Evolutionary conservation across 1,140 invertebrate genomes (phyloP).

Genomic region (Pseudomyrmex flavicornis): DNA sequence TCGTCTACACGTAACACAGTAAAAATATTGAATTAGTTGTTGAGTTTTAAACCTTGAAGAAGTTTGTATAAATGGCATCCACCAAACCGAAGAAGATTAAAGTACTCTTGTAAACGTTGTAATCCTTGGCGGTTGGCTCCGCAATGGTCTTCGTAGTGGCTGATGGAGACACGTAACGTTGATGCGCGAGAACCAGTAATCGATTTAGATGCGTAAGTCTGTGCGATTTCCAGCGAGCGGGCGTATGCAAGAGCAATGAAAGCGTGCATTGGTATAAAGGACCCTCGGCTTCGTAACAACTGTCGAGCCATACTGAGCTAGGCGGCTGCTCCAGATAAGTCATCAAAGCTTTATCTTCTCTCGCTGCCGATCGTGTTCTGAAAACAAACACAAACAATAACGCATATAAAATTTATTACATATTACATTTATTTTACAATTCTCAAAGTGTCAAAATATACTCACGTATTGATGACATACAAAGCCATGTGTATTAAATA

Average conservation of each 20-base stretch:
- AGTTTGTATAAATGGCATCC: constrained; percentile 90
- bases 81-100: constrained; percentile 94
- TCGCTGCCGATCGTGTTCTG: constrained; percentile 90
- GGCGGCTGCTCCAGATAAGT: constrained; percentile 88
- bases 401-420: no score
- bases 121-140: constrained; percentile 89
- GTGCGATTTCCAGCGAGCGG: constrained; percentile 89
- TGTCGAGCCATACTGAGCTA: constrained; percentile 90
- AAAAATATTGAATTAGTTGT: constrained; percentile 44
- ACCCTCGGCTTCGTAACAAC: constrained; percentile 95
- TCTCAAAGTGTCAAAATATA: constrained; percentile 66
- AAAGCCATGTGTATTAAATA: constrained; percentile 97
- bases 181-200: constrained; percentile 92
- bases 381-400: constrained; percentile 35
- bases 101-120: constrained; percentile 93
- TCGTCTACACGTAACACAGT: neutral
- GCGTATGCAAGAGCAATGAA: constrained; percentile 91
- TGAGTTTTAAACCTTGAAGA: constrained; percentile 88
- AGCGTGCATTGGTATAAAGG: constrained; percentile 94
- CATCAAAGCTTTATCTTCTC: constrained; percentile 91
- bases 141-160: constrained; percentile 85
- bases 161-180: constrained; percentile 87
- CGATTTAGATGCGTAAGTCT: constrained; percentile 91
- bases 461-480: constrained; percentile 97
- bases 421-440: neutral